phyloP scores from a whole-genome alignment of 2,888 invertebrate genomes.

The Dynastes tityus region DNA sequence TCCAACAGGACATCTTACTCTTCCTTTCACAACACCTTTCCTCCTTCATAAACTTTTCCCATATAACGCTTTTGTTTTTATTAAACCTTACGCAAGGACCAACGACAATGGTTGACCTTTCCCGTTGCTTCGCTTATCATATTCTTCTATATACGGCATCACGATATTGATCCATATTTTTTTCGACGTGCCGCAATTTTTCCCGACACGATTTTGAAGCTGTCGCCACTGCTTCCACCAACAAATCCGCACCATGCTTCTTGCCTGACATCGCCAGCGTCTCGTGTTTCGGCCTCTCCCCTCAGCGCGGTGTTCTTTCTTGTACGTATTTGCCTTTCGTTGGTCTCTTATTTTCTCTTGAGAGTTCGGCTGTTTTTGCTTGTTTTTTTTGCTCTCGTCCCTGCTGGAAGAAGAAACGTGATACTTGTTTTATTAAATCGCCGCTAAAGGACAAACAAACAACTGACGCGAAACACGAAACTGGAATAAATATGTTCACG shows the following conservation, averaged over 20 bases:
- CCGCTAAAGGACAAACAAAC: conserved; percentile 2
- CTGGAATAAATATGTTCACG: not conserved
- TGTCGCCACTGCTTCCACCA: not conserved
- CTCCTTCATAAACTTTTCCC: conserved; percentile 30
- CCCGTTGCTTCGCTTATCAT: not conserved
- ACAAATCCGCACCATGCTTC: not conserved
- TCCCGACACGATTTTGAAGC: not conserved
- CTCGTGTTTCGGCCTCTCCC: not conserved
- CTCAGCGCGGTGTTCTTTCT: not conserved
- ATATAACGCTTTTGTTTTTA: conserved; percentile 42
- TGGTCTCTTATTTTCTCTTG: conserved; percentile 6
- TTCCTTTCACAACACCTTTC: conserved; percentile 4
- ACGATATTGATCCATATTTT: conserved; percentile 34
- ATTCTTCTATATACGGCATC: conserved; percentile 3
- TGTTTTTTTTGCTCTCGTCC: not conserved
- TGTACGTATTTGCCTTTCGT: not conserved
- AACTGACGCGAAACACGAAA: conserved; percentile 9
- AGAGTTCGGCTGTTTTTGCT: not conserved
- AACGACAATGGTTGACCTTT: conserved; percentile 23
- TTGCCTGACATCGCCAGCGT: not conserved
- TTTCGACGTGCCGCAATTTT: not conserved
- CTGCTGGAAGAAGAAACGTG: conserved; percentile 22
- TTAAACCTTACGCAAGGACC: conserved; percentile 23
- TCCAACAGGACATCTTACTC: not conserved
- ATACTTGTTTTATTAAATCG: conserved; percentile 41